Conservation (phyloP, 2,888 invertebrate species). For the Octonoba sinensis region DNA sequence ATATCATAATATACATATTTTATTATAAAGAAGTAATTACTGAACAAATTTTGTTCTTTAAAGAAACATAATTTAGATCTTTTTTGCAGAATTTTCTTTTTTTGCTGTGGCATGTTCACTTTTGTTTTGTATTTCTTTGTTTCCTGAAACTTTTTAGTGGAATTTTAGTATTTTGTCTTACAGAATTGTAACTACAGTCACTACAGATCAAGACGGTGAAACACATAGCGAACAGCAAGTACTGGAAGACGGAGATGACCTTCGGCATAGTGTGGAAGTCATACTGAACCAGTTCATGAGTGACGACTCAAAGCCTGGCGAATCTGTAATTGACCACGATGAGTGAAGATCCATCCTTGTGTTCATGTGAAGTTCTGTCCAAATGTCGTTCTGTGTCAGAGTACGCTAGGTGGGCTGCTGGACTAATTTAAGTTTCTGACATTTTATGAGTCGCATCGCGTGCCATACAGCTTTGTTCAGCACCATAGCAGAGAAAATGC, state of each 20-base stretch:
- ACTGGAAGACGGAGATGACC: constrained; percentile 33
- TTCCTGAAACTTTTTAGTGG: not conserved
- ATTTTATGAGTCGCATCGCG: constrained; percentile 49
- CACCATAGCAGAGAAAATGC: constrained; percentile 31
- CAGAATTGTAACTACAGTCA: constrained; percentile 59
- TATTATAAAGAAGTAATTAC: too few relatives aligned
- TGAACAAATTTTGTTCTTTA: too few relatives aligned
- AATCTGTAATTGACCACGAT: constrained; percentile 17
- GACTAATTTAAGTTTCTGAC: constrained; percentile 35
- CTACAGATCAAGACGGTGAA: constrained; percentile 30
- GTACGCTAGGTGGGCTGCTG: constrained; percentile 19
- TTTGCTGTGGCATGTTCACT: not conserved
- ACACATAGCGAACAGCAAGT: constrained; percentile 21
- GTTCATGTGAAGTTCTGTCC: constrained; percentile 20
- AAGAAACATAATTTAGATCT: too few relatives aligned
- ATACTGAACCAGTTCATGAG: constrained; percentile 49
- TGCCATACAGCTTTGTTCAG: constrained; percentile 63
- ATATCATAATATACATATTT: too few relatives aligned
- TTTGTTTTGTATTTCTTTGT: not conserved
- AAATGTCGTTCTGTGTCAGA: constrained; percentile 30
- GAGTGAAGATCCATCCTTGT: constrained; percentile 40
- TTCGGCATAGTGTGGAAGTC: constrained; percentile 39
- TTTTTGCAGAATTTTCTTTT: too few relatives aligned
- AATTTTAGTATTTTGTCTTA: not conserved
- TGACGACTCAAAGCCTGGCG: constrained; percentile 28